Conservation (phyloP, 2,797 vertebrate genomes). For the Liparis tanakae region DNA sequence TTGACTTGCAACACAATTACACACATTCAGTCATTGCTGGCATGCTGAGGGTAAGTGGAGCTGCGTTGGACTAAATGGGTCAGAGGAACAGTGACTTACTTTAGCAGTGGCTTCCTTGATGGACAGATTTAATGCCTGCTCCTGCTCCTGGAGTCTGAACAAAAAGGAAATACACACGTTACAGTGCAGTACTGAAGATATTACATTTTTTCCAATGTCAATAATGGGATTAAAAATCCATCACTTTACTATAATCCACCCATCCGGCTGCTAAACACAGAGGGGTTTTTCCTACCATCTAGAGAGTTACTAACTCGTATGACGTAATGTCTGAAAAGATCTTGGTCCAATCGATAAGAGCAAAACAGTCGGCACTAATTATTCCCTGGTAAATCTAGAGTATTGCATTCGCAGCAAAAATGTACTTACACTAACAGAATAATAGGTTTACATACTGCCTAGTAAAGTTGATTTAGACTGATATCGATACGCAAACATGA, state of each 20-base stretch:
- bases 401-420: background rate
- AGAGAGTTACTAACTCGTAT: conserved; percentile 8
- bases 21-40: conserved; percentile 36
- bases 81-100: conserved; percentile 81
- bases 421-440: background rate
- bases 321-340: background rate
- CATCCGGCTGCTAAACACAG: background rate
- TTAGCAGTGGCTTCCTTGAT: conserved; percentile 89
- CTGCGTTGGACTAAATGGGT: conserved; percentile 18
- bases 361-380: background rate
- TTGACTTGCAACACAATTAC: conserved; percentile 42
- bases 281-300: background rate
- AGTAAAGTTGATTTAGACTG: background rate
- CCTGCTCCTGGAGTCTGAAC: conserved; percentile 88
- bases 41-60: conserved; percentile 26
- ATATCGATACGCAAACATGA: background rate
- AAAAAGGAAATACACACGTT: conserved; percentile 35
- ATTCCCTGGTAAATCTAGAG: background rate
- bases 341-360: background rate
- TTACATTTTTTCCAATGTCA: background rate
- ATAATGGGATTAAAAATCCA: background rate
- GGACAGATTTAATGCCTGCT: conserved; percentile 81
- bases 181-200: background rate
- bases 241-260: background rate
- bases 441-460: background rate